phyloP scores from a whole-genome alignment of 64 coral and sea anemone genomes.

The Stylophora pistillata region DNA sequence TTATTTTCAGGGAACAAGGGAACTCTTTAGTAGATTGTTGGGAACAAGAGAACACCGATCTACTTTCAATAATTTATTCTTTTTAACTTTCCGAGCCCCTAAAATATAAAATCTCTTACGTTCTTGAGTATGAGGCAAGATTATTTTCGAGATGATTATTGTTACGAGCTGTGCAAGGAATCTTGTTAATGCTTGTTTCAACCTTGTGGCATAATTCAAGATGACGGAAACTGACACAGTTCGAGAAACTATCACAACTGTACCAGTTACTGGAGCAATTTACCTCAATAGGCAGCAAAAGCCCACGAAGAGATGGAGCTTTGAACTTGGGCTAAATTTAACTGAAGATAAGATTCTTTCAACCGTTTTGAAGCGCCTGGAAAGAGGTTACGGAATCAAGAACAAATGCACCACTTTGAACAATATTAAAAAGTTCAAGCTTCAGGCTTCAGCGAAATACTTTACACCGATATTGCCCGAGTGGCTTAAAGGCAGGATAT shows the following conservation, averaged over 20 bases:
- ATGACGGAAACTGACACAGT: neutral
- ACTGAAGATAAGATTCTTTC: no score
- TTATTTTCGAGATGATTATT: no score
- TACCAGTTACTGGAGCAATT: constrained; percentile 63
- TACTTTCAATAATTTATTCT: no score
- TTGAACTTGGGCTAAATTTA: constrained; percentile 19
- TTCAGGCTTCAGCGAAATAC: constrained; percentile 67
- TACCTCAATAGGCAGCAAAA: constrained; percentile 69
- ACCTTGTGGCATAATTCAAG: no score
- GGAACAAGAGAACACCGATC: no score
- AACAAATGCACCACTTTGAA: constrained; percentile 25
- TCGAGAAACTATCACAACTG: constrained; percentile 47
- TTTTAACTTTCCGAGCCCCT: no score
- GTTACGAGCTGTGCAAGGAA: no score
- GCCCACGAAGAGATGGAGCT: constrained; percentile 62
- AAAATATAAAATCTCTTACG: no score
- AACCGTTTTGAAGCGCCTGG: constrained; percentile 30
- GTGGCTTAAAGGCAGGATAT: constrained; percentile 66
- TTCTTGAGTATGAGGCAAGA: no score
- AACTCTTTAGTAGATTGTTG: no score
- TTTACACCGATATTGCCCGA: constrained; percentile 70
- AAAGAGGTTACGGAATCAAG: constrained; percentile 68
- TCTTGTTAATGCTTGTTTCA: no score
- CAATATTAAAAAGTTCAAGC: constrained; percentile 45
- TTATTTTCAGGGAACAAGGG: no score